Conservation (phyloP, 2,797 vertebrate species). For the Psittacula derbiana region DNA sequence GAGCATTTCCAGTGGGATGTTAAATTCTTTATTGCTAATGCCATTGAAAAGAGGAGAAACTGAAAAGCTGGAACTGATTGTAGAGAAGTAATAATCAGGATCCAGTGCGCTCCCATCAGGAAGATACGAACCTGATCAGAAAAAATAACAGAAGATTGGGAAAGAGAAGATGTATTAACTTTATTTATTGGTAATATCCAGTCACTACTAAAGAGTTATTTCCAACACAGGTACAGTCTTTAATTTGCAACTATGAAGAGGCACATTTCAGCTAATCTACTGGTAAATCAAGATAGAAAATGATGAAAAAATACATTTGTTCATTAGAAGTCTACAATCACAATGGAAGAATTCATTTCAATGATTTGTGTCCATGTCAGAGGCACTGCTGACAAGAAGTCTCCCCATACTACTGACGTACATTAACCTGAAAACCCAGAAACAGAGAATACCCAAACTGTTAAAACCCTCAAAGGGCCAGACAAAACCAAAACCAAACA, state of each 20-base stretch:
- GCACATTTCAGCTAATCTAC: background rate
- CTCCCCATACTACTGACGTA: background rate
- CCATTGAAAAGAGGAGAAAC: conserved; percentile 94
- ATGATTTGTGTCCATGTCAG: background rate
- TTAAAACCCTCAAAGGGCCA: background rate
- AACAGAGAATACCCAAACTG: background rate
- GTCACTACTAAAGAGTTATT: background rate
- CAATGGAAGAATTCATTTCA: background rate
- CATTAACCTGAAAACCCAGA: background rate
- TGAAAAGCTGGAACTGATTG: conserved; percentile 96
- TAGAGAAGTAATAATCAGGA: conserved; percentile 94
- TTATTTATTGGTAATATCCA: background rate
- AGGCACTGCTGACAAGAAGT: background rate
- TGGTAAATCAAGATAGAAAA: background rate
- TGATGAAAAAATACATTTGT: background rate
- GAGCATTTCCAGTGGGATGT: conserved; percentile 88
- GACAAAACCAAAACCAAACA: background rate
- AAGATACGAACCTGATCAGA: conserved; percentile 84
- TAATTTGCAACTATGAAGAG: background rate
- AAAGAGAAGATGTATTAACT: background rate
- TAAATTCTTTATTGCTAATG: conserved; percentile 86
- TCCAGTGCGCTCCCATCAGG: conserved; percentile 91
- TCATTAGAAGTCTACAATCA: background rate
- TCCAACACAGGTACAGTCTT: background rate
- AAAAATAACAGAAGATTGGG: background rate